Percentiles rank a stretch among this genome's conserved stretches.
Conservation (phyloP, 2,113 vertebrate species). For the Lasiurus borealis region DNA sequence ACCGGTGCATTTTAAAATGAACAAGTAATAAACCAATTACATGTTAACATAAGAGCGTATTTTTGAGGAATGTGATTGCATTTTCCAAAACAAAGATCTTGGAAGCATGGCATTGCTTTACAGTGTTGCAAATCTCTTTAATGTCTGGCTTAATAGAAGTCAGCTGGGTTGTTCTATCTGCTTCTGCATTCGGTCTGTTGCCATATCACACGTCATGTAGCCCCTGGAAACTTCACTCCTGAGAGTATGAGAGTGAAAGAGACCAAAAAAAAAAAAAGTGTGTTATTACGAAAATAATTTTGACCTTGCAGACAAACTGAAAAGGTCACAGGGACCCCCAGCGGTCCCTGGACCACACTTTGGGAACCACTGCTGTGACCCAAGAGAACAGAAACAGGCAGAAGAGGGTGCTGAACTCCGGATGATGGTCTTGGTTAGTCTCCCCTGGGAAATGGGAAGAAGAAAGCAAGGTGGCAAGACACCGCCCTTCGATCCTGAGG, state of each 20-base stretch:
- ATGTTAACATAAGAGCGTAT: background rate
- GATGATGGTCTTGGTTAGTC: background rate
- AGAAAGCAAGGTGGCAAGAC: background rate
- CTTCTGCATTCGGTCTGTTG: background rate
- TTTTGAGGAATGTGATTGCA: slow-evolving; percentile 47
- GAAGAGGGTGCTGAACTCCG: background rate
- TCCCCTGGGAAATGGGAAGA: background rate
- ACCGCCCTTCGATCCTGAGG: background rate
- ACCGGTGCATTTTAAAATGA: slow-evolving; percentile 10
- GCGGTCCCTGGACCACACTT: background rate
- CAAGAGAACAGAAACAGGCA: background rate
- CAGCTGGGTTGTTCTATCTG: background rate
- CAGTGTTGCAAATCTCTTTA: slow-evolving; percentile 46
- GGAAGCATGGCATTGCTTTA: slow-evolving; percentile 8
- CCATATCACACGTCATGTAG: background rate
- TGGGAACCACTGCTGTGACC: background rate
- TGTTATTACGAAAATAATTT: slow-evolving; percentile 16
- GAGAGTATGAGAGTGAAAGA: background rate
- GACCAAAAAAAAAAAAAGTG: background rate
- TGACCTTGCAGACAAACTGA: background rate
- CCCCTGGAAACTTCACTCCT: background rate
- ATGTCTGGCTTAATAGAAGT: background rate
- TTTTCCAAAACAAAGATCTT: slow-evolving; percentile 60
- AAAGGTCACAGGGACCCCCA: background rate
- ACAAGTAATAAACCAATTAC: background rate